A percentile compares a stretch with the other conserved stretches of the same genome.
These are phyloP conservation scores for Trileptium ribeirensis DNA, from an alignment of 2,888 invertebrate species.

Conservation along the genomic window DNA sequence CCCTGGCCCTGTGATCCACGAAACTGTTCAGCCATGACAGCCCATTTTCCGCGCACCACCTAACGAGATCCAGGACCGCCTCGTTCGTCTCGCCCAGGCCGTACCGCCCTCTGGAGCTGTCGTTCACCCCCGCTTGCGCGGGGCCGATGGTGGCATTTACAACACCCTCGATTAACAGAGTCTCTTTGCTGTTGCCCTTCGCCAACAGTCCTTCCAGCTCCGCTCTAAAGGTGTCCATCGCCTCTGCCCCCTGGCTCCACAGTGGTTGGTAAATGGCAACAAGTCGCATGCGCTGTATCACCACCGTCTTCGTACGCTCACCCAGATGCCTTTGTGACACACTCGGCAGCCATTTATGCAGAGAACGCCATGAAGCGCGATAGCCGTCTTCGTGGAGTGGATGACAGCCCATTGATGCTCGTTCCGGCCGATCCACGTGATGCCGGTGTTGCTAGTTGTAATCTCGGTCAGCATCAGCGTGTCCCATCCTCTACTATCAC, in stretches of 20 bases:
- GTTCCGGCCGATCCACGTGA: neutral
- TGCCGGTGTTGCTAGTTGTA: neutral
- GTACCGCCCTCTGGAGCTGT: neutral
- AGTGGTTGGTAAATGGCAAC: neutral
- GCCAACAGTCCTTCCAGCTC: neutral
- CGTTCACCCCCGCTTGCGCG: no score
- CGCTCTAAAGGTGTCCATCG: neutral
- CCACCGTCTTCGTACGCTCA: no score
- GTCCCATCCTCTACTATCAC: neutral
- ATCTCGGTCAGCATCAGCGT: neutral
- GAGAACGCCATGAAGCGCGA: conserved; percentile 8
- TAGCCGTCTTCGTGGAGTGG: neutral
- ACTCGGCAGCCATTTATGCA: no score
- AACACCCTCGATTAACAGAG: no score
- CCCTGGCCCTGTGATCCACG: neutral
- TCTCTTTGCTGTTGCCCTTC: neutral
- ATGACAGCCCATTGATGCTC: conserved; percentile 9
- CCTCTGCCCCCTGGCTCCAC: neutral
- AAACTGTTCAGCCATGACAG: neutral
- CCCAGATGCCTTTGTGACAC: no score
- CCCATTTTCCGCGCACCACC: neutral
- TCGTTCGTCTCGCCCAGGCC: neutral
- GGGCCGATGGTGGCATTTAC: no score
- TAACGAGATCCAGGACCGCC: neutral
- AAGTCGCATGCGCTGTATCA: no score